Percentiles rank a stretch among this genome's conserved stretches.
Conservation (phyloP, 2,113 vertebrate genomes). For the Jaculus jaculus region DNA sequence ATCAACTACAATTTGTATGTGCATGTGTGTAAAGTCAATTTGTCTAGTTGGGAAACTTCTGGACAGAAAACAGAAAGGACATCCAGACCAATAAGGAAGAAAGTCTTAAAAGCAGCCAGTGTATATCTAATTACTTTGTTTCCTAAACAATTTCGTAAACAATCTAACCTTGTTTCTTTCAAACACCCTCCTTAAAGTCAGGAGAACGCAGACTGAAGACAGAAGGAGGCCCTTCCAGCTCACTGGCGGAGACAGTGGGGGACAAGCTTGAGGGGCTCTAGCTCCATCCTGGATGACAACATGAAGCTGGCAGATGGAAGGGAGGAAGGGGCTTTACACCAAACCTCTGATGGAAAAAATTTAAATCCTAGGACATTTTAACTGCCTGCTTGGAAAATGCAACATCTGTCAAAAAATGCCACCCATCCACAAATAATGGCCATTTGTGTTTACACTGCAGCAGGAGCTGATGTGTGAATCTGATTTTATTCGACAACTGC, state of each 20-base stretch:
- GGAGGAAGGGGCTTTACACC: background rate
- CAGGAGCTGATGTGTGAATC: background rate
- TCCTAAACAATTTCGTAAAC: conserved; percentile 32
- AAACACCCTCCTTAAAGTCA: background rate
- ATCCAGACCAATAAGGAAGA: background rate
- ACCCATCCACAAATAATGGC: conserved; percentile 24
- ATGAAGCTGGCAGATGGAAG: background rate
- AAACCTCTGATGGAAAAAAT: background rate
- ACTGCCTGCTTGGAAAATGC: conserved; percentile 46
- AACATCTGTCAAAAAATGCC: conserved; percentile 42
- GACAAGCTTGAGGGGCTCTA: background rate
- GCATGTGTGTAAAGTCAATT: background rate
- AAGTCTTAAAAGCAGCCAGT: background rate
- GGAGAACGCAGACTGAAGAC: background rate
- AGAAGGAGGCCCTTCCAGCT: background rate
- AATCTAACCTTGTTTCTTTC: conserved; percentile 11
- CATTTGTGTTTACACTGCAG: conserved; percentile 42
- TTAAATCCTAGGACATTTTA: conserved; percentile 27
- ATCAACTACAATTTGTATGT: no score
- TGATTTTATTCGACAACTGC: conserved; percentile 57
- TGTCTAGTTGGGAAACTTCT: background rate
- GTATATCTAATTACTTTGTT: conserved; percentile 14
- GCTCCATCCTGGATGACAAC: background rate
- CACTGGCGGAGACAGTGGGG: background rate
- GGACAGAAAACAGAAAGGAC: background rate